Base-by-base conservation (phyloP, 2,113 vertebrate genomes). In the Gila orcuttii region DNA sequence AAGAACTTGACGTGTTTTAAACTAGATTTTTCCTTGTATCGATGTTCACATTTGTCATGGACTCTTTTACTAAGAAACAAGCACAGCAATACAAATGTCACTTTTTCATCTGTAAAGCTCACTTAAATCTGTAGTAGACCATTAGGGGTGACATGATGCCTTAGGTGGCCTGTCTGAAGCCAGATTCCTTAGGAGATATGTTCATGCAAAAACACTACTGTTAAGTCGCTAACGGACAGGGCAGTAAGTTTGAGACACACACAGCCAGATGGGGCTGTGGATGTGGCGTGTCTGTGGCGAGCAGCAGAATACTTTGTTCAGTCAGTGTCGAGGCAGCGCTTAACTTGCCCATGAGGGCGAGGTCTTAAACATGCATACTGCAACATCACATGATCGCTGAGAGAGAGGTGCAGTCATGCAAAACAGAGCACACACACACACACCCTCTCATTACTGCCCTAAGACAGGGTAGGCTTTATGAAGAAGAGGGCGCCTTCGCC, bases 321-420 rank as follows among this genome's bases (percentile, higher is more conserved):
- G 17, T 62, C 11, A 25, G 17, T 19, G 33, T 36, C 21, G 9
- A 50, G 39, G 39, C 36, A 62, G n/a, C 9, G 31, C 36, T 81
- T 1, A 39, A 28, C 62, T 39, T 60, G 3, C 6, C 50, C 45
- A 66, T 57, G 62, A 87, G 57, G 57, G 55, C 39, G 76, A 87
- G 77, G 82, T 81, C 69, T 85, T 42, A 19, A 59, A 64, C 8
- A 25, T 47, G 60, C 77, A 60, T 55, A 39, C n/a, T 75, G 52
- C 74, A 25, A 62, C n/a, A 85, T 87, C 83, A 87, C 77, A 82
- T 71, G 83, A 85, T 68, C 11, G 21, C 50, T 55, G 47, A 47
- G 50, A 21, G 36, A 78, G 23, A 68, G 45, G 15, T 79, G 50
- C 36, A 86, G 59, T 73, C 78, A 86, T 42, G 68, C 68, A 82